Percentiles rank a stretch among this genome's conserved stretches.
Conservation (phyloP, 2,113 vertebrate genomes). For the Cervus canadensis region DNA sequence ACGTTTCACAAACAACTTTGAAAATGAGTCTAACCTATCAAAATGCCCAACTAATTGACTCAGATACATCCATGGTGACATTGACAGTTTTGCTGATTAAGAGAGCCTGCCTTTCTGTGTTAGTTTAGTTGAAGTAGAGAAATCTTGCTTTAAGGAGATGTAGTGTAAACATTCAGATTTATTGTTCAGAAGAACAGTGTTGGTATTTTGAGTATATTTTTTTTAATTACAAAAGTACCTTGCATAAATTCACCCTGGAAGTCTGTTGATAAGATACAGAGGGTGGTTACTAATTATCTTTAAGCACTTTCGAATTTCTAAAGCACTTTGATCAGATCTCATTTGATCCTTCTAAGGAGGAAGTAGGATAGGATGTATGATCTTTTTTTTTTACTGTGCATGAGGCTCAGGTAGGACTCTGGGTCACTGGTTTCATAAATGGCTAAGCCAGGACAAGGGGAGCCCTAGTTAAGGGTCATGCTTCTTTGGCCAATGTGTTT, state of each 20-base stretch:
- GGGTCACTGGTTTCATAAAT: neutral
- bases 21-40: constrained; percentile 21
- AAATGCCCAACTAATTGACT: constrained; percentile 28
- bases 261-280: neutral
- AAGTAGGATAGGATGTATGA: neutral
- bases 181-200: neutral
- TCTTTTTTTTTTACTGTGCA: neutral
- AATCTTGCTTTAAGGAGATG: neutral
- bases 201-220: neutral
- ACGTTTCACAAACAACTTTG: constrained; percentile 57
- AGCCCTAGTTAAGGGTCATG: neutral
- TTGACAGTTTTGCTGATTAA: constrained; percentile 15
- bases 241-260: neutral
- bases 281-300: neutral
- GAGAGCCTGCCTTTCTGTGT: neutral
- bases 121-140: neutral
- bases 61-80: neutral
- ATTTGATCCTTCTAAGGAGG: neutral
- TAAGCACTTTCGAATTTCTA: neutral
- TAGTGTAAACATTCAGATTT: neutral
- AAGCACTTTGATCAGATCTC: neutral
- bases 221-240: neutral
- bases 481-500: neutral
- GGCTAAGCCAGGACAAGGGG: neutral
- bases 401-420: neutral